Percentiles rank a stretch among this genome's conserved stretches.
Conservation (phyloP, 1,140 invertebrate species). For the Caenorhabditis brenneri region DNA sequence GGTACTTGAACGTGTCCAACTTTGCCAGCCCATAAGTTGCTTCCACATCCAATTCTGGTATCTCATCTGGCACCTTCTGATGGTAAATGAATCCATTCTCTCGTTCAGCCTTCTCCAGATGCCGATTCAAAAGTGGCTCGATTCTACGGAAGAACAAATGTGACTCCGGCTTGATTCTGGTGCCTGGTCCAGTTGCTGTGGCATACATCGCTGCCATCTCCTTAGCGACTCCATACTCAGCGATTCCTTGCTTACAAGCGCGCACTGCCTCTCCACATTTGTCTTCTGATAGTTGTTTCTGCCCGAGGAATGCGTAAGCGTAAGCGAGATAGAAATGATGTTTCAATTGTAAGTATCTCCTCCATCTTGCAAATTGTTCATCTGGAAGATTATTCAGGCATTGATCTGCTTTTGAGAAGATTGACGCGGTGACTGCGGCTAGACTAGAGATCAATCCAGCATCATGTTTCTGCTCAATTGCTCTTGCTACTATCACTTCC, state of each 20-base stretch:
- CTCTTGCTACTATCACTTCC: constrained; percentile 79
- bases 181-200: constrained; percentile 75
- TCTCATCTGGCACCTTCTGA: constrained; percentile 77
- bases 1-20: constrained; percentile 76
- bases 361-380: constrained; percentile 77
- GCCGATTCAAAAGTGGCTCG: constrained; percentile 76
- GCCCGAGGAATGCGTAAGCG: constrained; percentile 78
- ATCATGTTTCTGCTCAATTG: constrained; percentile 79
- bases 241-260: constrained; percentile 76
- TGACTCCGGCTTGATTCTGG: constrained; percentile 76
- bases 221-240: constrained; percentile 75
- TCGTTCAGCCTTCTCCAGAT: constrained; percentile 78
- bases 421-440: constrained; percentile 77
- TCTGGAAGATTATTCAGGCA: constrained; percentile 75
- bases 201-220: constrained; percentile 76
- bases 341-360: constrained; percentile 78
- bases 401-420: constrained; percentile 77
- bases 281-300: constrained; percentile 76
- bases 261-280: constrained; percentile 79
- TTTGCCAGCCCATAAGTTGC: constrained; percentile 78
- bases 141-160: constrained; percentile 78
- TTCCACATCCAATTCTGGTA: constrained; percentile 76
- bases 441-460: constrained; percentile 77
- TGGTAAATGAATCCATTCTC: constrained; percentile 81
- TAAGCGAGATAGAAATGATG: constrained; percentile 77